These are phyloP conservation scores for Drosophila yooni DNA, from an alignment of 2,888 invertebrate genomes.

Conservation along the genomic window DNA sequence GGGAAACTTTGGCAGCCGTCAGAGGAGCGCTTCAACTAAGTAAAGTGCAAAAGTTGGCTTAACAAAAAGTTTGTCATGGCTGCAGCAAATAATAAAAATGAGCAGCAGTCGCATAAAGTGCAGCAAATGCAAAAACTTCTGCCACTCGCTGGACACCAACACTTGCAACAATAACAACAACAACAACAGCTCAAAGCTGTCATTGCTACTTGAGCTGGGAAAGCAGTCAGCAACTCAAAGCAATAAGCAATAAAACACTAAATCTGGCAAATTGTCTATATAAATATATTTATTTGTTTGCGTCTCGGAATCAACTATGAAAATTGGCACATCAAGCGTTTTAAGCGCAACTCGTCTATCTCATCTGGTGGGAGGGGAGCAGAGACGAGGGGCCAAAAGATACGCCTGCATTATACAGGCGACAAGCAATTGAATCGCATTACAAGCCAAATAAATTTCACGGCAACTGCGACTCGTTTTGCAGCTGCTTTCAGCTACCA, in stretches of 20 bases:
- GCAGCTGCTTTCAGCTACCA: constrained; percentile 29
- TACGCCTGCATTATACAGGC: constrained; percentile 66
- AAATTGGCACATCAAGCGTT: constrained; percentile 75
- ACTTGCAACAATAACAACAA: constrained; percentile 10
- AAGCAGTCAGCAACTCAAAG: constrained; percentile 41
- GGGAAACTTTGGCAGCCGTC: constrained; percentile 55
- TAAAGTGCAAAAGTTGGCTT: constrained; percentile 65
- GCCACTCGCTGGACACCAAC: constrained; percentile 44
- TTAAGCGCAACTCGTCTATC: constrained; percentile 74
- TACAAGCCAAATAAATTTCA: constrained; percentile 75
- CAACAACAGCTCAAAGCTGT: constrained; percentile 29
- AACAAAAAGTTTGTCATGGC: constrained; percentile 63
- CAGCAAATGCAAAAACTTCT: constrained; percentile 68
- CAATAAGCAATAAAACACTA: constrained; percentile 62
- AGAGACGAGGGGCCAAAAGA: constrained; percentile 36
- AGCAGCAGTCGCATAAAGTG: constrained; percentile 60
- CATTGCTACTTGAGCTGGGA: constrained; percentile 43
- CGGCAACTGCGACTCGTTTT: constrained; percentile 24
- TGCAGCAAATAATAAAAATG: constrained; percentile 57
- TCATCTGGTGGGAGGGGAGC: background rate
- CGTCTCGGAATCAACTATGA: constrained; percentile 64
- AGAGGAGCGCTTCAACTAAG: constrained; percentile 34
- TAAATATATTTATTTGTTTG: constrained; percentile 10
- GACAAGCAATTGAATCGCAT: constrained; percentile 75
- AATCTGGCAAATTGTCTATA: constrained; percentile 47